These are phyloP conservation scores for Nasonia oneida DNA, from an alignment of 2,888 invertebrate species.

Conservation along the genomic window DNA sequence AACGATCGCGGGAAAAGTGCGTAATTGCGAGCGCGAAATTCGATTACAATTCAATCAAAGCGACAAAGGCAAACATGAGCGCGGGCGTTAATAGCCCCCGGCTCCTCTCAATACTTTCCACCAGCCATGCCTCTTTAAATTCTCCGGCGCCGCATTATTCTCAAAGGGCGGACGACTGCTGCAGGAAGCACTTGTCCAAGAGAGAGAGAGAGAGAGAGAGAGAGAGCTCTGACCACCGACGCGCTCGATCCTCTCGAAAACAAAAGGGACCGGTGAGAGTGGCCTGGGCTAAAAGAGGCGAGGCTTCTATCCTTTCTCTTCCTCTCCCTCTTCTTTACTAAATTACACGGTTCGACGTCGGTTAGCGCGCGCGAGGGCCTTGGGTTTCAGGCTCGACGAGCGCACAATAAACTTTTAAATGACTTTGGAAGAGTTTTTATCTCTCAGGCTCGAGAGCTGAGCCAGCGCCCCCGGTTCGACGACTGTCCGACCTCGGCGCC, in stretches of 20 bases:
- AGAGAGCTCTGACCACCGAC: not conserved
- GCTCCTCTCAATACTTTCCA: not conserved
- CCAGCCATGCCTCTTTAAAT: conserved; percentile 7
- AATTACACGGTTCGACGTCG: conserved; percentile 14
- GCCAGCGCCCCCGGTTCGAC: not conserved
- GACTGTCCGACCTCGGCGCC: not conserved
- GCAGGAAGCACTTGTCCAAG: conserved; percentile 9
- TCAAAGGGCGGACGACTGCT: not conserved
- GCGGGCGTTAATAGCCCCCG: conserved; percentile 8
- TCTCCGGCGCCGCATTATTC: conserved; percentile 4
- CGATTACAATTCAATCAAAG: not conserved
- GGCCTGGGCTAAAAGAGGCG: conserved; percentile 11
- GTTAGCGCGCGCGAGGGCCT: not conserved
- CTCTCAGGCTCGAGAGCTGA: not conserved
- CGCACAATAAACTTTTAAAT: conserved; percentile 52
- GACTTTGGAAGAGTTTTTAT: conserved; percentile 47
- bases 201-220: not conserved
- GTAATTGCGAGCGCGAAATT: not conserved
- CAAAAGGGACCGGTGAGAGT: conserved; percentile 12
- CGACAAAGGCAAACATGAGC: not conserved
- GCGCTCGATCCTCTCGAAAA: conserved; percentile 23
- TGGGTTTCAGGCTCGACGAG: not conserved
- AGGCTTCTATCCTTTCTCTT: not conserved
- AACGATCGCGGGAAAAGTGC: not conserved
- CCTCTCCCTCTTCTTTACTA: not conserved